These are phyloP conservation scores for Catostomus latipinnis DNA, from an alignment of 2,797 vertebrate species.

Conservation along the genomic window DNA sequence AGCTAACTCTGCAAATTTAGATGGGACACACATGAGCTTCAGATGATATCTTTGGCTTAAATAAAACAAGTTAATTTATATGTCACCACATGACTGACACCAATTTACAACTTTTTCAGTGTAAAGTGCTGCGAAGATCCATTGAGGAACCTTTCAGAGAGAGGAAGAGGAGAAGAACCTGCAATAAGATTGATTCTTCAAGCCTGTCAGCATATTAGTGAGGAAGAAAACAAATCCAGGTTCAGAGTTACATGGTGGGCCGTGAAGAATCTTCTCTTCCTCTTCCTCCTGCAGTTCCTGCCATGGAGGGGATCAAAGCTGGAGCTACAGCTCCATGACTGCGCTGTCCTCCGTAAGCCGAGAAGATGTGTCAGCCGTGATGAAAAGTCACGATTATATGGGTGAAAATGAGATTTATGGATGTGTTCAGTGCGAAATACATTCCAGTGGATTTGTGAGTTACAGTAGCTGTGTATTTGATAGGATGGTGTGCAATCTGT, in stretches of 20 bases:
- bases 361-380: constrained; percentile 69
- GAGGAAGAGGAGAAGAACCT: constrained; percentile 46
- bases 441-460: constrained; percentile 11
- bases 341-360: constrained; percentile 64
- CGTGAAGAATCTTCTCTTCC: constrained; percentile 82
- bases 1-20: no score
- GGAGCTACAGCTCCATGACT: constrained; percentile 75
- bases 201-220: constrained; percentile 80
- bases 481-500: constrained; percentile 2
- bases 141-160: constrained; percentile 3
- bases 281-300: constrained; percentile 75
- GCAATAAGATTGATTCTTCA: constrained; percentile 76
- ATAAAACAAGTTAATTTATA: no score
- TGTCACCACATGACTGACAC: no score
- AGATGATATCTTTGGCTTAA: no score
- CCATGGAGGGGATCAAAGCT: constrained; percentile 70
- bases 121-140: constrained; percentile 4
- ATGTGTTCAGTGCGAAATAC: constrained; percentile 35
- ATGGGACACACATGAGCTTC: no score
- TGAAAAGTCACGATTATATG: constrained; percentile 73
- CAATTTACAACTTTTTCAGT: no score
- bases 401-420: constrained; percentile 65
- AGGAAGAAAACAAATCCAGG: constrained; percentile 81
- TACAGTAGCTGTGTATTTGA: constrained; percentile 34
- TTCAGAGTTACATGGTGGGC: constrained; percentile 71